A percentile compares a stretch with the other conserved stretches of the same genome.
These are phyloP conservation scores for Nasua narica DNA, from an alignment of 2,797 vertebrate species.

Conservation along the genomic window DNA sequence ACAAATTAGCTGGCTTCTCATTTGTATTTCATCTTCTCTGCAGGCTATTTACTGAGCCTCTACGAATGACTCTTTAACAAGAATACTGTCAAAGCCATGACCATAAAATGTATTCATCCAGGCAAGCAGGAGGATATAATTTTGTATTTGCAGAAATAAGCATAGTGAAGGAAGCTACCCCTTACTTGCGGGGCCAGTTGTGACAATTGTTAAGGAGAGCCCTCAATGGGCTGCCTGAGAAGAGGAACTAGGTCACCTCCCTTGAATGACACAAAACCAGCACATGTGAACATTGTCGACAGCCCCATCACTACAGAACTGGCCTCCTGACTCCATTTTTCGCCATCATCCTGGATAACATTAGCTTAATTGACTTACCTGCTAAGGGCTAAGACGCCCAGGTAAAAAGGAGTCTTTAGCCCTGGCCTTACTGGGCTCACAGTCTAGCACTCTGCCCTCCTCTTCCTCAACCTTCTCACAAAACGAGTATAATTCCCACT, in stretches of 20 bases:
- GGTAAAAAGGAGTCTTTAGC: not conserved
- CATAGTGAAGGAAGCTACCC: not conserved
- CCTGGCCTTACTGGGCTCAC: not conserved
- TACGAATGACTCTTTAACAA: conserved; percentile 33
- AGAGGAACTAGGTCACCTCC: conserved; percentile 5
- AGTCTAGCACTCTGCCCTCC: not conserved
- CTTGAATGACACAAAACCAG: not conserved
- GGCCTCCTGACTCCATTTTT: not conserved
- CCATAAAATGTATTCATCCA: conserved; percentile 17
- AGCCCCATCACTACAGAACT: not conserved
- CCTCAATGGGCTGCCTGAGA: not conserved
- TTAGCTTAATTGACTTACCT: not conserved
- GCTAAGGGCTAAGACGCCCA: not conserved
- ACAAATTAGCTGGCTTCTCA: conserved; percentile 43
- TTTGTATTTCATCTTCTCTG: conserved; percentile 48
- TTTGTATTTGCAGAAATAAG: conserved; percentile 13
- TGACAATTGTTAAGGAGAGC: conserved; percentile 13
- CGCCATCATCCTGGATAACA: not conserved
- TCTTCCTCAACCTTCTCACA: not conserved
- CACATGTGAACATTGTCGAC: not conserved
- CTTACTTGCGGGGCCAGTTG: not conserved
- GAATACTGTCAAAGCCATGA: conserved; percentile 20
- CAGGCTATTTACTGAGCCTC: conserved; percentile 28
- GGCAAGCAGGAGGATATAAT: conserved; percentile 1
- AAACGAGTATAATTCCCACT: not conserved